phyloP scores from a whole-genome alignment of 64 coral and sea anemone species.

The Montipora efflorescens region DNA sequence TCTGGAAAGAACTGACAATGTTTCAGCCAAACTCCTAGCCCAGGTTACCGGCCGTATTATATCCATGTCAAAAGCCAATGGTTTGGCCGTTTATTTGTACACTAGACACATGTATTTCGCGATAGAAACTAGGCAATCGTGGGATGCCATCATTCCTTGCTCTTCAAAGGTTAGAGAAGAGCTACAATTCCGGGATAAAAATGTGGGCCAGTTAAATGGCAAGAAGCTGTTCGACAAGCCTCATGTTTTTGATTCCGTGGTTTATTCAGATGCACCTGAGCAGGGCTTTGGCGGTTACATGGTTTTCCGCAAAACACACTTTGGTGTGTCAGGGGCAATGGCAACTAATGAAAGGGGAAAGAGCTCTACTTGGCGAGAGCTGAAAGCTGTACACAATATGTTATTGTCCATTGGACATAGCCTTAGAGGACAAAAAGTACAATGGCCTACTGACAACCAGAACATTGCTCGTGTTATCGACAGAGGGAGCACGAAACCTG shows the following conservation, averaged over 20 bases:
- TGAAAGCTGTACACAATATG: slow-evolving; percentile 51
- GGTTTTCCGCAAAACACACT: neutral
- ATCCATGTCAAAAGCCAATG: slow-evolving; percentile 50
- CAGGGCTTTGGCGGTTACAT: slow-evolving; percentile 26
- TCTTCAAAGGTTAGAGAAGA: slow-evolving; percentile 41
- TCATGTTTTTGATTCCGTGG: slow-evolving; percentile 1
- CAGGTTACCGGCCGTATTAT: slow-evolving; percentile 26
- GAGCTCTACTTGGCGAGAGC: slow-evolving; percentile 55
- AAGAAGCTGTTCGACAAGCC: slow-evolving; percentile 1
- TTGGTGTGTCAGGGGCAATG: neutral
- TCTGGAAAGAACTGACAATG: neutral
- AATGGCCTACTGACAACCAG: slow-evolving; percentile 62
- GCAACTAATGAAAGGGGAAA: neutral
- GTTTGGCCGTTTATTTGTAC: slow-evolving; percentile 8
- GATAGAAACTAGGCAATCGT: slow-evolving; percentile 21
- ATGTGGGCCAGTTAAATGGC: slow-evolving; percentile 36
- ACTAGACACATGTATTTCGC: slow-evolving; percentile 54
- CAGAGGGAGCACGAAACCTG: slow-evolving; percentile 18
- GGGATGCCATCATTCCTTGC: slow-evolving; percentile 4
- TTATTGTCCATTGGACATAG: slow-evolving; percentile 30
- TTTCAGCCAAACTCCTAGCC: slow-evolving; percentile 7
- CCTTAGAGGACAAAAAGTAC: slow-evolving; percentile 43
- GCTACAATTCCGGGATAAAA: slow-evolving; percentile 29
- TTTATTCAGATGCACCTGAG: slow-evolving; percentile 38
- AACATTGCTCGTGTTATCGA: slow-evolving; percentile 21